Evolutionary conservation across 2,797 vertebrate genomes (phyloP).

Genomic region (Argentina silus): DNA sequence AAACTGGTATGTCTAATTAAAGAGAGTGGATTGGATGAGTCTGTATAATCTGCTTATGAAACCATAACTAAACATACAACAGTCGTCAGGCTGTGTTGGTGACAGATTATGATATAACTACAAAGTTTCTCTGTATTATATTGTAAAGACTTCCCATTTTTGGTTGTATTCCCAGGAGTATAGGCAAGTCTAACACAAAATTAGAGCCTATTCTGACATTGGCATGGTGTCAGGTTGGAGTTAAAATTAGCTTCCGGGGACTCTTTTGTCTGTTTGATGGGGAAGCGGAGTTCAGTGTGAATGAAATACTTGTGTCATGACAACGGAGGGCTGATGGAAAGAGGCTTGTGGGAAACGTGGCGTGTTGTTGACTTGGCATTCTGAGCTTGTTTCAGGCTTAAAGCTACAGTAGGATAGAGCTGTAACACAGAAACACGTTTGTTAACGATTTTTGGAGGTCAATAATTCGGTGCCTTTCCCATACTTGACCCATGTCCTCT

Average conservation of each 20-base stretch:
- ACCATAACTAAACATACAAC: neutral
- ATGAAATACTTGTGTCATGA: constrained; percentile 26
- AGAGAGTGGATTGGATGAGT: neutral
- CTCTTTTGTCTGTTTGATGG: constrained; percentile 38
- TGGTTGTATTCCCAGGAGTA: constrained; percentile 19
- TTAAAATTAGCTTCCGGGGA: constrained; percentile 46
- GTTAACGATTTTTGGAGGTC: neutral
- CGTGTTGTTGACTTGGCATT: neutral
- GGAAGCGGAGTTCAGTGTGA: constrained; percentile 11
- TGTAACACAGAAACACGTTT: neutral
- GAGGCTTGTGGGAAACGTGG: neutral
- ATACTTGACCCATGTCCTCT: neutral
- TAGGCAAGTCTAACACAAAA: constrained; percentile 27
- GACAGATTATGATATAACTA: neutral
- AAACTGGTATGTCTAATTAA: neutral
- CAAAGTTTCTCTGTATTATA: neutral
- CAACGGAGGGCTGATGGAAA: constrained; percentile 15
- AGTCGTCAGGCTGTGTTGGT: neutral
- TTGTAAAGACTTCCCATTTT: constrained; percentile 13
- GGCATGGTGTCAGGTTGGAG: constrained; percentile 35
- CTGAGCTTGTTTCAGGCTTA: neutral
- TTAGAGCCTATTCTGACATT: constrained; percentile 44
- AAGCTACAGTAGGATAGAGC: no score
- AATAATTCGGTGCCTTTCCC: neutral
- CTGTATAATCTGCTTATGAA: neutral